phyloP scores from a whole-genome alignment of 2,113 vertebrate species.

The Pavo muticus region DNA sequence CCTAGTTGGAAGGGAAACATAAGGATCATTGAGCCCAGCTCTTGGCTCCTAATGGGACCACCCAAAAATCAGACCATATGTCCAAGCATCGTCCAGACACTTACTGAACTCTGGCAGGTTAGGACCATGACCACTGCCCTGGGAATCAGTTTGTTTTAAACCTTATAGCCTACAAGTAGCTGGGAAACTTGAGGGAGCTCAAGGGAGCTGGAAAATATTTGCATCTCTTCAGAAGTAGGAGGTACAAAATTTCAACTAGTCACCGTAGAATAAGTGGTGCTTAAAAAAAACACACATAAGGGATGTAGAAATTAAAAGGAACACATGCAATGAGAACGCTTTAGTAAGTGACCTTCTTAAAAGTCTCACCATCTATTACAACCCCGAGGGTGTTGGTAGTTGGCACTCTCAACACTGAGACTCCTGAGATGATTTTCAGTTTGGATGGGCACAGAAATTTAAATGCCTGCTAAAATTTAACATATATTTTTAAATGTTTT shows the following conservation, averaged over 20 bases:
- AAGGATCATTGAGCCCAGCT: no score
- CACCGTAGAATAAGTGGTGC: neutral
- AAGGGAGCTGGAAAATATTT: neutral
- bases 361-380: neutral
- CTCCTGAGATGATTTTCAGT: neutral
- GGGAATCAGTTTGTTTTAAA: no score
- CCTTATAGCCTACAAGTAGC: neutral
- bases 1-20: no score
- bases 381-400: fast-evolving
- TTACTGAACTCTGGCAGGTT: no score
- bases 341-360: neutral
- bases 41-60: no score
- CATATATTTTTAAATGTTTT: neutral
- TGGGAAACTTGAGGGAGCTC: neutral
- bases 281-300: neutral
- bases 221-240: neutral
- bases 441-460: neutral
- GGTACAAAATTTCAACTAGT: neutral
- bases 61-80: no score
- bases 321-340: neutral
- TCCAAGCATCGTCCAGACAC: no score
- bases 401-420: neutral
- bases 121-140: no score
- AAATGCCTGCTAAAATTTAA: neutral
- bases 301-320: neutral